Evolutionary conservation across 64 coral and sea anemone genomes (phyloP).

Genomic region (Montipora efflorescens): DNA sequence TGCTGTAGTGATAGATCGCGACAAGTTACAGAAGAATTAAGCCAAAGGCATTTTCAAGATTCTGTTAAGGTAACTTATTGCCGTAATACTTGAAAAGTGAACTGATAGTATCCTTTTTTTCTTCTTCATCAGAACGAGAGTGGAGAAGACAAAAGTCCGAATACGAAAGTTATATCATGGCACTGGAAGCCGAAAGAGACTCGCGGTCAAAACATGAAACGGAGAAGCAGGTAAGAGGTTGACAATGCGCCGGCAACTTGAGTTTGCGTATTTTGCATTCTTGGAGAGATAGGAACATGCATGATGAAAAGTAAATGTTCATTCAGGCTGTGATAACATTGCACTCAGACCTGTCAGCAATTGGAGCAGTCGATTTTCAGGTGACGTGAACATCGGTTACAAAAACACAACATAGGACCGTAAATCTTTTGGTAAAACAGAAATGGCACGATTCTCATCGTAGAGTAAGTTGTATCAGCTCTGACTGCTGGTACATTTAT

Average conservation of each 20-base stretch:
- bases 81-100: not conserved
- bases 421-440: no score
- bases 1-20: no score
- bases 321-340: not conserved
- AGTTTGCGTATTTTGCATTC: not conserved
- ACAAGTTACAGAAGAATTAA: no score
- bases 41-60: not conserved
- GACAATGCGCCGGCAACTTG: not conserved
- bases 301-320: not conserved
- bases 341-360: not conserved
- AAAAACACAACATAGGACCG: no score
- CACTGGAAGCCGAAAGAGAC: slow-evolving; percentile 48
- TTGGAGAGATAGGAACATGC: not conserved
- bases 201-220: not conserved
- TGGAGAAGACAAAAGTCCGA: slow-evolving; percentile 66
- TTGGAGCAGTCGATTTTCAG: not conserved
- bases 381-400: not conserved
- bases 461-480: no score
- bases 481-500: no score
- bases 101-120: not conserved
- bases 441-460: no score
- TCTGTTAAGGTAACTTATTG: not conserved
- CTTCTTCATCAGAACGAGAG: slow-evolving; percentile 46
- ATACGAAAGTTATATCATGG: slow-evolving; percentile 75
- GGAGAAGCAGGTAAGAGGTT: not conserved